Base-by-base conservation (phyloP, 2,888 invertebrate genomes). In the Oligia latruncula region DNA sequence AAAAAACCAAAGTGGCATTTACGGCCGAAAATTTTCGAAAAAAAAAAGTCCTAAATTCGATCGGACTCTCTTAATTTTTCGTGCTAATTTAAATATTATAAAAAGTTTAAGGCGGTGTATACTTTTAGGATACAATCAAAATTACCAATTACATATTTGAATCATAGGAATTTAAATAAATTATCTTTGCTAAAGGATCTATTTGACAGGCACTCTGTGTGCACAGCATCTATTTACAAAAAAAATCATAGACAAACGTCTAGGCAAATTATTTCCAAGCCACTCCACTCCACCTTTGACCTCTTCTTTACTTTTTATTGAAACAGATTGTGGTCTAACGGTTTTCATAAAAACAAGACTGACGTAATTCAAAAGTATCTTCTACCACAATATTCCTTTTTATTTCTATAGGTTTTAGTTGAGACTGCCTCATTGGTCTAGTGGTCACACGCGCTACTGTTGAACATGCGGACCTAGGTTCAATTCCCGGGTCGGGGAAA, bases 271-370 rank as follows among this genome's bases (percentile, higher is more conserved):
- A 55, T 71, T 70, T 84, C 72, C 49, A 52, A 73, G 49, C n/a
- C 17, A 62, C 6, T 40, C n/a, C 17, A 62, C 6, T 40, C 46
- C 29, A 85, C 81, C 85, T 75, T 70, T 81, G 68, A 75, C 68
- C 55, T n/a, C 46, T 60, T 23, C 78, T 78, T 15, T 6, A 65
- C 0, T 74, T 76, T 81, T 76, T 75, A 71, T 75, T 68, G n/a
- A 35, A 29, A 55, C 23, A 15, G 35, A 68, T 60, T 72, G 74
- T 64, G 71, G 71, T 72, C 35, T 62, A 67, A 43, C 5, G 29
- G 17, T 67, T 71, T 52, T n/a, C 11, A 35, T 5, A 81, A 67
- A 71, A 82, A 77, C 46, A 77, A 58, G 71, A 64, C 49, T 67
- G 82, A 85, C 73, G 35, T 52, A 58, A 20, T 15, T 68, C 23